Base-by-base conservation (phyloP, 2,888 invertebrate genomes). In the Perizoma affinitatum region DNA sequence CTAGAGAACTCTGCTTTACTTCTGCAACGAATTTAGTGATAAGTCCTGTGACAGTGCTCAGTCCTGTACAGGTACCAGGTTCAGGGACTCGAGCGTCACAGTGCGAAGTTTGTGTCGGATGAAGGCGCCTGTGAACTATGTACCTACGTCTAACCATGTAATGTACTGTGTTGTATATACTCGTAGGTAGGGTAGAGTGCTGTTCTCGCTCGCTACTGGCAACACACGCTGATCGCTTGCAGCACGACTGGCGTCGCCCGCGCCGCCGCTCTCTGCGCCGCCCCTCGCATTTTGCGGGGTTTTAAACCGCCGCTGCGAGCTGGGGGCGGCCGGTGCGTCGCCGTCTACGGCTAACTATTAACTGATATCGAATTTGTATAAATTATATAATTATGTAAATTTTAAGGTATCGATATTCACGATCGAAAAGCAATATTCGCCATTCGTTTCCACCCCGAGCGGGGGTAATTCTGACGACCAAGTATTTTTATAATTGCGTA, bases 391-490 rank as follows among this genome's bases (percentile, higher is more conserved):
- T 4, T 6, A 38, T 38, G 38, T 59, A 64, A 62, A 67, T 58
- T 58, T 54, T 55, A 59, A 61, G 63, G 7, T 38, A 38, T 65
- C 63, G 61, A 72, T 71, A 72, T 65, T 72, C 69, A 70, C 69
- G 63, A 63, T 71, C 67, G 65, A 70, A 63, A 70, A 73, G 76
- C 79, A 72, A 75, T 76, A 75, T 63, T 71, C 71, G 68, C 60
- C 70, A 65, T 72, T 68, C 61, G 58, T 65, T 69, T 66, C 60
- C 64, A 54, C 58, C 64, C 35, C 49, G 48, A 54, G 42, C 34
- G 49, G 10, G 65, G 48, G 60, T 66, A 44, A 73, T 73, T 69
- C 70, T 71, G 73, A 73, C 74, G 82, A 83, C 82, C 82, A 82
- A 83, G 63, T 80, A 78, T 75, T 79, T 78, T 74, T 72, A 74